These are phyloP conservation scores for Calidris pygmaea DNA, from an alignment of 2,113 vertebrate genomes.

Conservation along the genomic window DNA sequence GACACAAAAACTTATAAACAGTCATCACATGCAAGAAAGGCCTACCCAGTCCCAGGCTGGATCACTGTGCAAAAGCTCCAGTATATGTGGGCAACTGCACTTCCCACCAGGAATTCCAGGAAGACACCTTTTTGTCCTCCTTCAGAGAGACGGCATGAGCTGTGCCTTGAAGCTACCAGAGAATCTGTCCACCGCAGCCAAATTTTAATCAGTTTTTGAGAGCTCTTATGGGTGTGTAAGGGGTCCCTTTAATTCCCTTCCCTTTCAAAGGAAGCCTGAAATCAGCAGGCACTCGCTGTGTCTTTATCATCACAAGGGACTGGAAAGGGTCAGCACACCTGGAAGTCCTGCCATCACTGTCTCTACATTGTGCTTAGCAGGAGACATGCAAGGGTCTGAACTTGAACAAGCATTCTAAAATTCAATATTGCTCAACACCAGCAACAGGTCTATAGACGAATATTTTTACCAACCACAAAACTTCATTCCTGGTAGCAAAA, in stretches of 20 bases:
- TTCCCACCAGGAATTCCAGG: not conserved
- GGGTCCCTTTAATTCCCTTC: not conserved
- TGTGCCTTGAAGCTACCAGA: not conserved
- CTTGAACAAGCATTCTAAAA: not conserved
- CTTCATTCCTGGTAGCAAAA: conserved; percentile 8
- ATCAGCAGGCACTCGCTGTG: not conserved
- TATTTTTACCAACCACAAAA: conserved; percentile 27
- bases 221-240: not conserved
- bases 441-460: not conserved
- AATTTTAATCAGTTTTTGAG: not conserved
- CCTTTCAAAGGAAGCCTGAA: not conserved
- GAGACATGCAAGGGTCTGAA: not conserved
- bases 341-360: not conserved
- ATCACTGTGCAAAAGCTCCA: not conserved
- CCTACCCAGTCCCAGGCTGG: not conserved
- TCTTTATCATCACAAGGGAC: not conserved
- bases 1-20: not conserved
- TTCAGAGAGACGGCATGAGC: not conserved
- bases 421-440: not conserved
- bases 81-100: accelerated
- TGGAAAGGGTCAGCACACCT: not conserved
- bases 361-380: not conserved
- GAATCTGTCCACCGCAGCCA: not conserved
- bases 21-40: not conserved
- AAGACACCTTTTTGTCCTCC: not conserved